Evolutionary conservation across 2,797 vertebrate genomes (phyloP).

Genomic region (Steatocranus sp.): DNA sequence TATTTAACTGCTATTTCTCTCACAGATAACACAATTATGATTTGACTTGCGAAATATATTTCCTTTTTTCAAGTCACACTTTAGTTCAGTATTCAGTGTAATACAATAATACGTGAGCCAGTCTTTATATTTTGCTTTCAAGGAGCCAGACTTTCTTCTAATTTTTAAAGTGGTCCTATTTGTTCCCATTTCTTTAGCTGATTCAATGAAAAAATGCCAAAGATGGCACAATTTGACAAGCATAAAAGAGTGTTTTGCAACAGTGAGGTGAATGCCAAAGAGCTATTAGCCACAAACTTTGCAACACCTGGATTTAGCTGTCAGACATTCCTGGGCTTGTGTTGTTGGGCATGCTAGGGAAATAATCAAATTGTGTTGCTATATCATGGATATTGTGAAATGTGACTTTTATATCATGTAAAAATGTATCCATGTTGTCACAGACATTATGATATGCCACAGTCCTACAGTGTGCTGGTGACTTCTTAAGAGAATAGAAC

Average conservation of each 20-base stretch:
- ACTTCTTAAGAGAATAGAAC: not conserved
- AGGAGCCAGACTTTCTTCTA: not conserved
- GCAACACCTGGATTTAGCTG: not conserved
- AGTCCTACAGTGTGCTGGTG: not conserved
- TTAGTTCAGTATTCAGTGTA: not conserved
- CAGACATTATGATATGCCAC: rapidly evolving
- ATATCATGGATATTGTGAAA: not conserved
- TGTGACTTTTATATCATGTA: not conserved
- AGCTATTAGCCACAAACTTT: rapidly evolving
- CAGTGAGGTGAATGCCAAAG: not conserved
- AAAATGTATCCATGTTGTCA: not conserved
- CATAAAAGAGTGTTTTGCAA: not conserved
- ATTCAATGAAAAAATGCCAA: not conserved
- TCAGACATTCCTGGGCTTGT: not conserved
- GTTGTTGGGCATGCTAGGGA: not conserved
- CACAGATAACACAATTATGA: not conserved
- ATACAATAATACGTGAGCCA: not conserved
- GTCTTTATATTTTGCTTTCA: not conserved
- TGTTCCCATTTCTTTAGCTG: not conserved
- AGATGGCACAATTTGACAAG: not conserved
- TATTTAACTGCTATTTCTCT: not conserved
- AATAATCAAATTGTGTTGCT: not conserved
- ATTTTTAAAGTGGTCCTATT: not conserved
- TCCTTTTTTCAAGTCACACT: not conserved
- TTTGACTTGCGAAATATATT: not conserved